phyloP scores from a whole-genome alignment of 92 coral and sea anemone species.

The Epizoanthus rinbou region DNA sequence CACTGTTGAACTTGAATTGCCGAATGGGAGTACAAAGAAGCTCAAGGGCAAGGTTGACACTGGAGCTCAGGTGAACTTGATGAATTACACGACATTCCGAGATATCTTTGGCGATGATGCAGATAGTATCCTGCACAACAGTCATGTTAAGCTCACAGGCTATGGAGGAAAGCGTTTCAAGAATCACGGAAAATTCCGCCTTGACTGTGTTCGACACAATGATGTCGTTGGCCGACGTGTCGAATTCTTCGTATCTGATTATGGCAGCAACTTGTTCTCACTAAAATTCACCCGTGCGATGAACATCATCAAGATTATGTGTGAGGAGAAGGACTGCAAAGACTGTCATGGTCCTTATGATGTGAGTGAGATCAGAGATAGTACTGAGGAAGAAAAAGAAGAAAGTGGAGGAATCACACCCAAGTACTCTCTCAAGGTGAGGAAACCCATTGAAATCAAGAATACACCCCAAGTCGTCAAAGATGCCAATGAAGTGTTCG shows the following conservation, averaged over 20 bases:
- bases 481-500: slow-evolving; percentile 65
- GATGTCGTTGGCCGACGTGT: slow-evolving; percentile 69
- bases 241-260: slow-evolving; percentile 65
- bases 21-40: slow-evolving; percentile 64
- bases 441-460: slow-evolving; percentile 62
- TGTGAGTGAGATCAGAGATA: slow-evolving; percentile 67
- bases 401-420: slow-evolving; percentile 57
- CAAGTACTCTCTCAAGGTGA: slow-evolving; percentile 75
- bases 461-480: slow-evolving; percentile 68
- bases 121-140: slow-evolving; percentile 67
- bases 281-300: slow-evolving; percentile 69
- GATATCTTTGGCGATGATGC: slow-evolving; percentile 67
- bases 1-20: slow-evolving; percentile 71
- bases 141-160: slow-evolving; percentile 74
- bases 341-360: slow-evolving; percentile 70
- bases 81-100: slow-evolving; percentile 71
- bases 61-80: slow-evolving; percentile 69
- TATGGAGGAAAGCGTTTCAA: slow-evolving; percentile 68
- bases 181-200: slow-evolving; percentile 64
- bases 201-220: slow-evolving; percentile 65
- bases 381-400: slow-evolving; percentile 65
- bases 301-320: slow-evolving; percentile 70
- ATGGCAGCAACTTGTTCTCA: slow-evolving; percentile 76
- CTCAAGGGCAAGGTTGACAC: slow-evolving; percentile 70
- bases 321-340: slow-evolving; percentile 73